These are phyloP conservation scores for Parambassis ranga DNA, from an alignment of 2,797 vertebrate genomes.

Conservation along the genomic window DNA sequence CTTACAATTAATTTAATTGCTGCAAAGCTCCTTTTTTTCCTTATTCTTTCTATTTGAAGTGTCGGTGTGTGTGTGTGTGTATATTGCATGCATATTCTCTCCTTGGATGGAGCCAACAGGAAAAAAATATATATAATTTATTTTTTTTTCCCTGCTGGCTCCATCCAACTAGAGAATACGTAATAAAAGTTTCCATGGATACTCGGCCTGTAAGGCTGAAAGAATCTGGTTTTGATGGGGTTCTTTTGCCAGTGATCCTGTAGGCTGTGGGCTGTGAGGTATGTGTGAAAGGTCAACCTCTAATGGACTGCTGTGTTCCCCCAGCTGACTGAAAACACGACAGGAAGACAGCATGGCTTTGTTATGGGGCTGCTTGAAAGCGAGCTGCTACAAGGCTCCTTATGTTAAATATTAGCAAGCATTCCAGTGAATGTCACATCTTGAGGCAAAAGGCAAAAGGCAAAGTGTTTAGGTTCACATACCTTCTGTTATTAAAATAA, in stretches of 20 bases:
- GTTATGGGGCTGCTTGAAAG: slow-evolving; percentile 20
- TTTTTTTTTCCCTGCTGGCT: too few relatives aligned
- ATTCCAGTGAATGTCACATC: slow-evolving; percentile 34
- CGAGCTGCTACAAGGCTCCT: slow-evolving; percentile 2
- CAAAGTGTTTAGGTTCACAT: slow-evolving; percentile 9
- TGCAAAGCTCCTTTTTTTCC: too few relatives aligned
- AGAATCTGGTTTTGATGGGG: background rate
- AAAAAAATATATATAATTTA: too few relatives aligned
- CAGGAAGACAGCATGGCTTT: slow-evolving; percentile 33
- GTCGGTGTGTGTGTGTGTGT: too few relatives aligned
- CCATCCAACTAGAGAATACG: background rate
- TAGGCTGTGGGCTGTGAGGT: slow-evolving; percentile 25
- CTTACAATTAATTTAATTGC: too few relatives aligned
- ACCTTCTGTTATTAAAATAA: slow-evolving; percentile 26
- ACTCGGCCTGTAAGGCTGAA: too few relatives aligned
- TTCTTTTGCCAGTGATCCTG: background rate
- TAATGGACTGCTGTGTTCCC: slow-evolving; percentile 6
- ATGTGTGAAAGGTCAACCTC: slow-evolving; percentile 43
- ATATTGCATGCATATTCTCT: too few relatives aligned
- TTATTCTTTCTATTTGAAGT: too few relatives aligned
- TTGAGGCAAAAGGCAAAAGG: too few relatives aligned
- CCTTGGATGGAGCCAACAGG: too few relatives aligned
- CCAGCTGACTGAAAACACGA: slow-evolving; percentile 29
- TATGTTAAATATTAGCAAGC: slow-evolving; percentile 35
- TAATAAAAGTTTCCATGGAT: slow-evolving; percentile 48